These are phyloP conservation scores for Drosophila lini DNA, from an alignment of 1,140 invertebrate species.

Conservation along the genomic window DNA sequence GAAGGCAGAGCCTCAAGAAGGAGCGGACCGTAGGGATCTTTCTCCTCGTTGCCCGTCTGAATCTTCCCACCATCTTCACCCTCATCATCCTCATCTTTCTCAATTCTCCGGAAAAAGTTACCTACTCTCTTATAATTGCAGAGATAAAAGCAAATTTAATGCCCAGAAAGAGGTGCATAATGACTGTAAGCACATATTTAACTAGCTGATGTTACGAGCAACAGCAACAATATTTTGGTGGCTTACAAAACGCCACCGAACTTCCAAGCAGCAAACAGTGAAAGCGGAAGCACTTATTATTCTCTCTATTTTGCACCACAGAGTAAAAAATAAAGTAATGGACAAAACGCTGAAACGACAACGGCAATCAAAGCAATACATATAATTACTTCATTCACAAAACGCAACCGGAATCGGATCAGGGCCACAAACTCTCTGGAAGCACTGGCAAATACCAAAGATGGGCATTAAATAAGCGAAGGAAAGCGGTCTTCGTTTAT, in stretches of 20 bases:
- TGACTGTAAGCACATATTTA: conserved; percentile 48
- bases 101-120: conserved; percentile 1
- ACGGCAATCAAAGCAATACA: conserved; percentile 54
- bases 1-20: not conserved
- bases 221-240: conserved; percentile 32
- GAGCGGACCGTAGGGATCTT: not conserved
- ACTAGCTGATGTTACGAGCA: conserved; percentile 50
- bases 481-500: conserved; percentile 36
- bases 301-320: conserved; percentile 62
- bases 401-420: conserved; percentile 70
- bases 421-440: conserved; percentile 47
- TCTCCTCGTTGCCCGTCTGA: not conserved
- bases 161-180: conserved; percentile 49
- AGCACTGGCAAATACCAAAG: conserved; percentile 33
- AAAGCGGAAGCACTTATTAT: conserved; percentile 73
- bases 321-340: conserved; percentile 42
- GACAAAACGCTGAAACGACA: conserved; percentile 52
- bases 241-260: conserved; percentile 42
- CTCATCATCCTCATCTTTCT: not conserved
- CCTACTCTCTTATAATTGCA: conserved; percentile 29
- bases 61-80: not conserved
- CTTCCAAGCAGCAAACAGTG: conserved; percentile 57
- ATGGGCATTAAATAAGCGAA: conserved; percentile 52
- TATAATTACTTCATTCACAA: conserved; percentile 62
- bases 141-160: conserved; percentile 44